Conservation (phyloP, 2,113 vertebrate genomes). For the Oplegnathus fasciatus region DNA sequence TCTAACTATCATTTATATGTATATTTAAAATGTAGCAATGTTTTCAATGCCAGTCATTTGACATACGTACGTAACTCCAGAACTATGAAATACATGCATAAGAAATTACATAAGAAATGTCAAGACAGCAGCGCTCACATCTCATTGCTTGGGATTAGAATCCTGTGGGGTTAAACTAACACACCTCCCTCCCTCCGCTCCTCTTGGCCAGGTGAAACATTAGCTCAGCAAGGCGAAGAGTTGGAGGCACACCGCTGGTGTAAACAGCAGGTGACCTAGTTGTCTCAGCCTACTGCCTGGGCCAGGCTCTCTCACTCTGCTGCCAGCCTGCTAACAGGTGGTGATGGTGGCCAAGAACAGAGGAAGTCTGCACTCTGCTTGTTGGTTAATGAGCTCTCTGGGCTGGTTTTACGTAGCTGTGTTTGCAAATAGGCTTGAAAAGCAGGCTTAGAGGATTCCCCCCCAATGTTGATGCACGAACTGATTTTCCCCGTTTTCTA, state of each 20-base stretch:
- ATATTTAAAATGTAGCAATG: neutral
- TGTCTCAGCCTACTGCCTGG: slow-evolving; percentile 38
- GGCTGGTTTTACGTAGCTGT: neutral
- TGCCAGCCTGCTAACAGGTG: slow-evolving; percentile 41
- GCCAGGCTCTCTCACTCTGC: slow-evolving; percentile 8
- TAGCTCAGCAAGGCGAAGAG: slow-evolving; percentile 45
- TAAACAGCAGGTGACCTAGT: slow-evolving; percentile 78
- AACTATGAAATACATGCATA: neutral
- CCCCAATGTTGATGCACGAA: neutral
- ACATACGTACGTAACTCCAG: no score
- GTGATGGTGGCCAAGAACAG: neutral
- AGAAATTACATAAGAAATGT: neutral
- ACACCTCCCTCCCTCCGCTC: neutral
- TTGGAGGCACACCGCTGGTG: slow-evolving; percentile 29
- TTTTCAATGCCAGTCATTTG: neutral
- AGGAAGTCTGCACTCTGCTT: slow-evolving; percentile 22
- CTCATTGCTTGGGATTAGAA: neutral
- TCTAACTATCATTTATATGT: neutral
- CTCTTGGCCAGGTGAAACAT: slow-evolving; percentile 72
- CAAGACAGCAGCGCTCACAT: neutral
- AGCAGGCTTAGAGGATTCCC: slow-evolving; percentile 13
- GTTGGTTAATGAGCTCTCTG: slow-evolving; percentile 1
- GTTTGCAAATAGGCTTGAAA: slow-evolving; percentile 27
- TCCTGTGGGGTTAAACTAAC: slow-evolving; percentile 8
- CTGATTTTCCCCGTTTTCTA: neutral